Conservation (phyloP, 2,888 invertebrate species). For the Scaptomyza caliginosa region DNA sequence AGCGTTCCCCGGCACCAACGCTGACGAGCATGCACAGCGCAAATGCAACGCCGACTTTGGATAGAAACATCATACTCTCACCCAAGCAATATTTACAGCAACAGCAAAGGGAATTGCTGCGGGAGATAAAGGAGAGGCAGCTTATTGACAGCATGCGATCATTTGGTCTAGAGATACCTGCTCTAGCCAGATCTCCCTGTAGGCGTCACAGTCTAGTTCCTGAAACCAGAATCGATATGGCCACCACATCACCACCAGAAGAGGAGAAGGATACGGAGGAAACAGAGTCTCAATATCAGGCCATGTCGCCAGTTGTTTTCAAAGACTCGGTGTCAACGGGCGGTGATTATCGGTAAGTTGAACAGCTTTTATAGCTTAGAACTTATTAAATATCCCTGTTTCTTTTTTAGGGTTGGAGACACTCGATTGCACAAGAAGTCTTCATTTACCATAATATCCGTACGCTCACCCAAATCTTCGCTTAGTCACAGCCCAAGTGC, state of each 20-base stretch:
- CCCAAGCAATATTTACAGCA: constrained; percentile 74
- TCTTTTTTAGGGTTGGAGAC: constrained; percentile 75
- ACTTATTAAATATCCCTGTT: background rate
- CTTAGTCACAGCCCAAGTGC: constrained; percentile 84
- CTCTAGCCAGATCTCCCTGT: constrained; percentile 31
- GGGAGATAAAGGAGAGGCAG: constrained; percentile 15
- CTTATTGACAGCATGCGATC: constrained; percentile 46
- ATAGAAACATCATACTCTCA: constrained; percentile 62
- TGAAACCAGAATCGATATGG: constrained; percentile 34
- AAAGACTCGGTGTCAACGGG: constrained; percentile 82
- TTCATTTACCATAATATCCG: constrained; percentile 89
- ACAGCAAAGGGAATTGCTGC: constrained; percentile 45
- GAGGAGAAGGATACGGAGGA: constrained; percentile 15
- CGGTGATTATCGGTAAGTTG: constrained; percentile 81
- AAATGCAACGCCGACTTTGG: constrained; percentile 32
- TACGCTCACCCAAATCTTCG: constrained; percentile 85
- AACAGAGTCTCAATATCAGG: constrained; percentile 1
- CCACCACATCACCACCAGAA: background rate
- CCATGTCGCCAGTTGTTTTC: constrained; percentile 81
- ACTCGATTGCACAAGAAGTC: constrained; percentile 87
- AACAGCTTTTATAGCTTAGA: background rate
- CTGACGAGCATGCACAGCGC: constrained; percentile 31
- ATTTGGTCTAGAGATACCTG: constrained; percentile 30
- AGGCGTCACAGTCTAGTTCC: constrained; percentile 8
- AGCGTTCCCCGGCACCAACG: constrained; percentile 67